These are phyloP conservation scores for Falco berigora DNA, from an alignment of 2,797 vertebrate species.

Conservation along the genomic window DNA sequence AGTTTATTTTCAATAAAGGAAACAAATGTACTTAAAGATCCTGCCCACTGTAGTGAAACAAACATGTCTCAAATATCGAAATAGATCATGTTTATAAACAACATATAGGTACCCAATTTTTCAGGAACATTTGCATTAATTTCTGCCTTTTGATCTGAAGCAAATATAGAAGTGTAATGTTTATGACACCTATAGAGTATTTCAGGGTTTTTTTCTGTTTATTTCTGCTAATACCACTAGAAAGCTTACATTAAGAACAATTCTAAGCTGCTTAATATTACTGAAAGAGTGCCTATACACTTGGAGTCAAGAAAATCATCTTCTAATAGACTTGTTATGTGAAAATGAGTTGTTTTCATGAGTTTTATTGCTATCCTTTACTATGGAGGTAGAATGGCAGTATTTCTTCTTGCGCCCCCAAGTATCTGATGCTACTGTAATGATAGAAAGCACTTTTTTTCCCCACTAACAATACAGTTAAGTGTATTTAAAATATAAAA, in stretches of 20 bases:
- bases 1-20: slow-evolving; percentile 1
- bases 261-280: neutral
- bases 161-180: neutral
- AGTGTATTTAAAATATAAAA: neutral
- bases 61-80: neutral
- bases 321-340: neutral
- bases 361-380: neutral
- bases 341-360: neutral
- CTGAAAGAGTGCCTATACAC: neutral
- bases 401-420: neutral
- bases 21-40: neutral
- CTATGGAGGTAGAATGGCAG: neutral
- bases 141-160: neutral
- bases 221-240: neutral
- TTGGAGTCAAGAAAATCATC: neutral
- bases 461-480: neutral
- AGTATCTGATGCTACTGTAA: neutral
- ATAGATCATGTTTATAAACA: neutral
- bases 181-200: neutral
- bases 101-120: neutral
- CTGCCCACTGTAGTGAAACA: neutral
- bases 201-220: neutral
- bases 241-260: neutral
- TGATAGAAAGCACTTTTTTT: neutral
- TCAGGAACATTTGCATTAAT: neutral